Evolutionary conservation across 2,888 invertebrate species (phyloP).

Genomic region (Ormyrus thymus): DNA sequence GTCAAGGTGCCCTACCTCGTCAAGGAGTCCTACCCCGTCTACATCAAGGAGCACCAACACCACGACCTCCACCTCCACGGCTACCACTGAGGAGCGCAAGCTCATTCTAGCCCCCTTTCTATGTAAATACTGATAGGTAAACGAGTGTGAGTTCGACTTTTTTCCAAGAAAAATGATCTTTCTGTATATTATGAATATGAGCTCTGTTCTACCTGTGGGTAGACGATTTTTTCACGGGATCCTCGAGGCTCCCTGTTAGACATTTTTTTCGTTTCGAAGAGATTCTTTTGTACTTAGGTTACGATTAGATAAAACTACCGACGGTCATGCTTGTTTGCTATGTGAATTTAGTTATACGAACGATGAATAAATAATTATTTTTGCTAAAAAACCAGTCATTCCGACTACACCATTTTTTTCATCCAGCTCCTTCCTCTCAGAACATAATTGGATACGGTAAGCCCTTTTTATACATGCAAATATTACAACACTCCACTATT

Average conservation of each 20-base stretch:
- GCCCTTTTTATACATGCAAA: too few relatives aligned
- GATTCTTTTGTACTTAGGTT: conserved; percentile 5
- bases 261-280: background rate
- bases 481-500: too few relatives aligned
- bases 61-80: conserved; percentile 28
- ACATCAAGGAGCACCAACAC: conserved; percentile 62
- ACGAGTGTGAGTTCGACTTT: background rate
- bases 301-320: background rate
- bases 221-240: background rate
- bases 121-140: conserved; percentile 24
- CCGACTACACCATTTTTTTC: background rate
- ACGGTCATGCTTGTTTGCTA: conserved; percentile 23
- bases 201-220: background rate
- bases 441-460: too few relatives aligned
- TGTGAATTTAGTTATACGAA: conserved; percentile 44
- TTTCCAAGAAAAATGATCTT: background rate
- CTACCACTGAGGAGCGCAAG: background rate
- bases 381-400: conserved; percentile 35
- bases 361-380: conserved; percentile 52
- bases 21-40: conserved; percentile 65
- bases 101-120: background rate
- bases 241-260: background rate
- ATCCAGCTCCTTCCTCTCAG: too few relatives aligned
- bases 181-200: background rate
- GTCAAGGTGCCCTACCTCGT: conserved; percentile 62